These are phyloP conservation scores for Pavo muticus DNA, from an alignment of 2,113 vertebrate genomes.

Conservation along the genomic window DNA sequence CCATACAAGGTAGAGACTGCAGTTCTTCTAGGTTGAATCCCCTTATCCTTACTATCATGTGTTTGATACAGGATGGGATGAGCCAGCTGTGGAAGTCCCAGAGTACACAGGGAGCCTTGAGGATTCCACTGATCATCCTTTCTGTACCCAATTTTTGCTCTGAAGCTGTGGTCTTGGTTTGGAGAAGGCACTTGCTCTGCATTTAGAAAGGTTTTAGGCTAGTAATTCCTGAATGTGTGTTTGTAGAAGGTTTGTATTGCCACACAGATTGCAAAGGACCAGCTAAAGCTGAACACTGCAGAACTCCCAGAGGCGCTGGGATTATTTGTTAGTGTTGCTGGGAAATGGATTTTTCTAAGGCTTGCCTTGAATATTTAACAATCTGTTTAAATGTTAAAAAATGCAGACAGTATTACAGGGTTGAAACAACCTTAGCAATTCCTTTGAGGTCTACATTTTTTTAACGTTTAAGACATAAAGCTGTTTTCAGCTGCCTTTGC, in stretches of 20 bases:
- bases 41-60: not conserved
- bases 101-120: not conserved
- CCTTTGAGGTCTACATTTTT: conserved; percentile 23
- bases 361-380: conserved; percentile 51
- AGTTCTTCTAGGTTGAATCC: not conserved
- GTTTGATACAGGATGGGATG: not conserved
- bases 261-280: not conserved
- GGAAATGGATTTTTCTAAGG: conserved; percentile 41
- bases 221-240: not conserved
- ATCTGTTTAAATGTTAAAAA: conserved; percentile 50
- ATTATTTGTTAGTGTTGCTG: conserved; percentile 39
- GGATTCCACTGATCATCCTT: not conserved
- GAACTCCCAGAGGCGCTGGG: not conserved
- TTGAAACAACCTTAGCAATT: conserved; percentile 28
- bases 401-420: conserved; percentile 4
- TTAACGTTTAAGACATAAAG: not conserved
- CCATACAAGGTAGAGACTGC: not conserved
- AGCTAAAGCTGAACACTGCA: not conserved
- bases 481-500: not conserved
- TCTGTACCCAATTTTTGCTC: not conserved
- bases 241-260: not conserved
- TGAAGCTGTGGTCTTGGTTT: not conserved
- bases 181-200: not conserved
- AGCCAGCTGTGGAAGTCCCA: not conserved
- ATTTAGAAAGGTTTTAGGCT: not conserved